These are phyloP conservation scores for Epinotia bilunana DNA, from an alignment of 2,888 invertebrate genomes.

Conservation along the genomic window DNA sequence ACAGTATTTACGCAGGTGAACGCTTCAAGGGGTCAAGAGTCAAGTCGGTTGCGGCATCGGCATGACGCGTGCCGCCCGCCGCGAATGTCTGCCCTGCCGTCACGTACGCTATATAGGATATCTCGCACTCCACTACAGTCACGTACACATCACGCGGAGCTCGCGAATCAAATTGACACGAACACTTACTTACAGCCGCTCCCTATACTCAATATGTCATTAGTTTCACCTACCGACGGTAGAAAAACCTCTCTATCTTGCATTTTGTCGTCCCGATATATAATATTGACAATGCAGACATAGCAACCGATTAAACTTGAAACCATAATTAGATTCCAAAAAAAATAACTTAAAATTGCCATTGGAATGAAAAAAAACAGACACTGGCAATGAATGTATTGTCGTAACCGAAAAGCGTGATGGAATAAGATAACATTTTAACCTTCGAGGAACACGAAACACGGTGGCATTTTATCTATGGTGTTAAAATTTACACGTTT, in stretches of 20 bases:
- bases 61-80: constrained; percentile 14
- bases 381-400: too few species aligned
- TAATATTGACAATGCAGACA: neutral
- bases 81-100: constrained; percentile 2
- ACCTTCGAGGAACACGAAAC: constrained; percentile 1
- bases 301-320: neutral
- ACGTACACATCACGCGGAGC: neutral
- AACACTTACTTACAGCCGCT: too few species aligned
- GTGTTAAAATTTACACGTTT: constrained; percentile 27
- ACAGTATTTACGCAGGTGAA: constrained; percentile 22
- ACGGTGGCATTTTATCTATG: constrained; percentile 7
- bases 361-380: too few species aligned
- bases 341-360: too few species aligned
- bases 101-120: constrained; percentile 10
- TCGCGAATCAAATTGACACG: neutral
- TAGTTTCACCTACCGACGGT: too few species aligned
- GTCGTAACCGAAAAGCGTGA: neutral
- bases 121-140: neutral
- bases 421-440: neutral
- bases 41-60: constrained; percentile 16
- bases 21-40: constrained; percentile 26
- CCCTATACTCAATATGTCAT: too few species aligned
- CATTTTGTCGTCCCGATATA: neutral
- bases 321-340: too few species aligned
- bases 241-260: neutral